These are phyloP conservation scores for Trematomus bernacchii DNA, from an alignment of 2,797 vertebrate species.

Conservation along the genomic window DNA sequence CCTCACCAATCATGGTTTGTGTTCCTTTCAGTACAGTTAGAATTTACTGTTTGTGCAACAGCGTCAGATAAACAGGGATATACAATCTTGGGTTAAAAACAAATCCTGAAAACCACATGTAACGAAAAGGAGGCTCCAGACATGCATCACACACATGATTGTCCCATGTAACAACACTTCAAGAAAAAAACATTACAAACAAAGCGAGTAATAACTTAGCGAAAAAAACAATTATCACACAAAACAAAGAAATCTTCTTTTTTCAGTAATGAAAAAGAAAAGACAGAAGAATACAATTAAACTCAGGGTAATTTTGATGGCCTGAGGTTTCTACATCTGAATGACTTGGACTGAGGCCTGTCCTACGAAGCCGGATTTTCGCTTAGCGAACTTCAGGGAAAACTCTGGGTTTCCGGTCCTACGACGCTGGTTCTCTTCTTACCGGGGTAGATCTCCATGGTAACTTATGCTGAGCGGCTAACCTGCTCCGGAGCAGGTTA, in stretches of 20 bases:
- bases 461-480: too few relatives aligned
- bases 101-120: not conserved
- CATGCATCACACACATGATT: constrained; percentile 48
- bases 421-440: too few relatives aligned
- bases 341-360: not conserved
- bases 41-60: constrained; percentile 14
- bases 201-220: not conserved
- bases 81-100: constrained; percentile 10
- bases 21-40: not conserved
- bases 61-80: not conserved
- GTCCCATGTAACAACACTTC: constrained; percentile 50
- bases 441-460: too few relatives aligned
- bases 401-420: too few relatives aligned
- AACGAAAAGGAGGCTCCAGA: constrained; percentile 11
- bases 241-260: constrained; percentile 3
- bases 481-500: too few relatives aligned
- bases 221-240: not conserved
- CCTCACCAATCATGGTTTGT: not conserved
- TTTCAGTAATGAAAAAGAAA: not conserved
- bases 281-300: not conserved
- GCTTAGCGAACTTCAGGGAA: too few relatives aligned
- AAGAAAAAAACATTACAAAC: constrained; percentile 16
- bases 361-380: too few relatives aligned
- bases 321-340: not conserved
- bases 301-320: not conserved